Evolutionary conservation across 2,113 vertebrate genomes (phyloP), one percentile per base, ranked within the genome.

Genomic region (Silurus glanis): DNA sequence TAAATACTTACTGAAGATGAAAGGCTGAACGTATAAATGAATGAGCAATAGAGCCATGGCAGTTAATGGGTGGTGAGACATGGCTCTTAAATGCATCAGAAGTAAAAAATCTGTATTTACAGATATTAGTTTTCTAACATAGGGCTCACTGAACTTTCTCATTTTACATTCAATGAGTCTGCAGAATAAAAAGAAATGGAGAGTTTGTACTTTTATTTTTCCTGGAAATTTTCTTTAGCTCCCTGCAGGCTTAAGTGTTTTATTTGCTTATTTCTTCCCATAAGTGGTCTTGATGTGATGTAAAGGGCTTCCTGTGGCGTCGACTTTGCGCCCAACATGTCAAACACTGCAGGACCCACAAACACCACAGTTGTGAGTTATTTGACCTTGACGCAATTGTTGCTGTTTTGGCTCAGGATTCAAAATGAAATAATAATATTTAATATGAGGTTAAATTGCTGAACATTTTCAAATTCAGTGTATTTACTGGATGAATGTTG

Each of bases 201-300:
- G 53, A 78, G 25, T 80, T 86, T 19, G 55, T 78, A 47, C 66
- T 80, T 53, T 53, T 79, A 23, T 62, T 61, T 1, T 66, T 87
- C 37, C 49, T 59, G 72, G 56, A 87, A 80, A 69, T 81, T 81
- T 12, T 81, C 12, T 49, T 49, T 6, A 80, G 84, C 37, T 86
- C 55, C 78, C 85, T 64, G 59, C 78, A 85, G n/a, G 23, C 28
- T 59, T 47, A 53, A 84, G 75, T n/a, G 61, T 69, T 81, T 74
- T 78, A 74, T 87, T 53, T 87, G 83, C 64, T 87, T 45, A 84
- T 71, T 81, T 87, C 45, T 71, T 82, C 78, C 23, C 51, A 85
- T 79, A 88, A 90, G 81, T 85, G 87, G 86, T 87, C 82, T 84
- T 85, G 87, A 88, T 86, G 83, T 87, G 85, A 89, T 85, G n/a